These are phyloP conservation scores for Oreohelix idahoensis DNA, from an alignment of 1,140 invertebrate species.

Conservation along the genomic window DNA sequence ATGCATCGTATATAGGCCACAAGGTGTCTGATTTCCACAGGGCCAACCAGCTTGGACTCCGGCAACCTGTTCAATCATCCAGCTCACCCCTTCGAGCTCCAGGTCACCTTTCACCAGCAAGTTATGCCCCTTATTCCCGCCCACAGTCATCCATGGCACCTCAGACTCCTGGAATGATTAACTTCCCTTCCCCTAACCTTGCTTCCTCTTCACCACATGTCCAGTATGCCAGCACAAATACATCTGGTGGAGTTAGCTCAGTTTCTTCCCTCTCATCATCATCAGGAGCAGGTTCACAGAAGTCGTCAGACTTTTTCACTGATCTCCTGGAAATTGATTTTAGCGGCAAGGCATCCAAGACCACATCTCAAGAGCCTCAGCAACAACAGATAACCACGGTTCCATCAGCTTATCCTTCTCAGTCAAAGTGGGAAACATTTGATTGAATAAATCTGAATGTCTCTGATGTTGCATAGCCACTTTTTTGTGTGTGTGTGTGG, in stretches of 20 bases:
- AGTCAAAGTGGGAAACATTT: slow-evolving; percentile 27
- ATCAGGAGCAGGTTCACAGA: not conserved
- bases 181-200: not conserved
- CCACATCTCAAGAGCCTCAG: not conserved
- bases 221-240: not conserved
- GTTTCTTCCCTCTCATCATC: not conserved
- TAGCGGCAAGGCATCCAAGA: not conserved
- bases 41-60: not conserved
- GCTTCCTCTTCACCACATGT: not conserved
- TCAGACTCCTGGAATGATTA: not conserved
- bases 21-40: not conserved
- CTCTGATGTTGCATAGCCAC: too few species aligned
- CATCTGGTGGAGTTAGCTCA: not conserved
- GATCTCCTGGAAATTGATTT: slow-evolving; percentile 26
- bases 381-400: not conserved
- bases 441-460: slow-evolving; percentile 1
- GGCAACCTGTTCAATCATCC: not conserved
- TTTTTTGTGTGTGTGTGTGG: too few species aligned
- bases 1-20: not conserved
- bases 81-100: not conserved
- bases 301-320: not conserved
- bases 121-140: slow-evolving; percentile 12
- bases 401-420: not conserved
- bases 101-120: not conserved
- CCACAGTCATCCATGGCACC: not conserved